Percentiles rank a stretch among this genome's conserved stretches.
Conservation (phyloP, 1,140 invertebrate species). For the Diorhabda sublineata region DNA sequence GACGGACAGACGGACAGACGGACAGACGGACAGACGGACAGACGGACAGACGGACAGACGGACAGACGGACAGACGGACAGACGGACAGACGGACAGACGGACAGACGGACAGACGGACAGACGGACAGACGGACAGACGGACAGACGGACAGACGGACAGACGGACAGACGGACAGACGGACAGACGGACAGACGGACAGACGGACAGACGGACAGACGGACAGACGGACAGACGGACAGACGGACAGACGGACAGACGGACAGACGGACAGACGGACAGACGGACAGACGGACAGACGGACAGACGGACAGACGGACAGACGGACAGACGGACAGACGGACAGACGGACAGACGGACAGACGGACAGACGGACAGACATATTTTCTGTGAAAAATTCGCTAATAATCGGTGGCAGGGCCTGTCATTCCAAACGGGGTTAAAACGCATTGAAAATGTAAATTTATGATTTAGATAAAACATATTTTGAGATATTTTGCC, state of each 20-base stretch:
- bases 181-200: background rate
- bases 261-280: conserved; percentile 2
- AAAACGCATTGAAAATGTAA: no score
- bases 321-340: background rate
- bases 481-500: no score
- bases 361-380: background rate
- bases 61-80: background rate
- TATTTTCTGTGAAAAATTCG: no score
- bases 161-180: background rate
- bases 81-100: conserved; percentile 4
- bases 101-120: background rate
- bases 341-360: conserved; percentile 4
- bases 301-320: background rate
- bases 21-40: conserved; percentile 4
- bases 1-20: background rate
- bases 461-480: no score
- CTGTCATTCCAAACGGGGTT: no score
- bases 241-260: background rate
- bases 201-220: background rate
- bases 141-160: conserved; percentile 1
- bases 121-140: background rate
- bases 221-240: background rate
- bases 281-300: background rate
- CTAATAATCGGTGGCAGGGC: no score
- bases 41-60: background rate